Base-by-base conservation (phyloP, 2,113 vertebrate genomes). In the Lucifuga dentata region DNA sequence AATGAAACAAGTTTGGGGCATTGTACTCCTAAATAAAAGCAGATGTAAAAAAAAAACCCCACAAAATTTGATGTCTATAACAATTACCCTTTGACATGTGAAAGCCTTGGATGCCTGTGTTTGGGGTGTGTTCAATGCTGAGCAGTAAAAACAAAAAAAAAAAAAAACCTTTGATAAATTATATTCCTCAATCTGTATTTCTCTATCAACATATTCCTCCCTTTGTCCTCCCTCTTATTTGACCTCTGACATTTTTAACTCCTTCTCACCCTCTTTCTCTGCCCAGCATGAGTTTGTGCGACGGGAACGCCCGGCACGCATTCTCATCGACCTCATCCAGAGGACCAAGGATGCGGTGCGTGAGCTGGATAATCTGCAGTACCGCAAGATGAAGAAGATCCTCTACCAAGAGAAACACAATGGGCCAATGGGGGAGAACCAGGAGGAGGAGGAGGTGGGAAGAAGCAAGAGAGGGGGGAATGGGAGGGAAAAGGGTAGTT, bases 361-460 rank as follows among this genome's bases (percentile, higher is more conserved):
- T 5, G 98, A 99, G 63, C 84, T 99, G 84, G 98, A 99, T 85
- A 99, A 99, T 82, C 91, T 99, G 62, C 98, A 99, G 89, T 99
- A 98, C 88, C 92, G 97, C 70, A 99, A 98, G 92, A 99, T 99
- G 98, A 99, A 99, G 91, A 99, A 99, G 80, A 98, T 99, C 81
- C 96, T 99, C 13, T 99, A 98, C 92, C 97, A 98, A 64, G 98
- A 99, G 91, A 94, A 95, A 2, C 92, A 94, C 75, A 97, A 97
- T 0, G 96, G 97, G 19, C 95, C 96, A 3, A 88, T 96, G 87
- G 95, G 93, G 10, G 96, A 97, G 84, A 97, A 95, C 50, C 96
- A 98, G 61, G 97, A 98, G 73, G 96, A 98, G 20, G 97, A 98
- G 71, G 97, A 98, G 94, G 97, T 88, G 68, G 56, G 86, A 41